These are phyloP conservation scores for Stenolophus ochropezus DNA, from an alignment of 2,888 invertebrate genomes.

Conservation along the genomic window DNA sequence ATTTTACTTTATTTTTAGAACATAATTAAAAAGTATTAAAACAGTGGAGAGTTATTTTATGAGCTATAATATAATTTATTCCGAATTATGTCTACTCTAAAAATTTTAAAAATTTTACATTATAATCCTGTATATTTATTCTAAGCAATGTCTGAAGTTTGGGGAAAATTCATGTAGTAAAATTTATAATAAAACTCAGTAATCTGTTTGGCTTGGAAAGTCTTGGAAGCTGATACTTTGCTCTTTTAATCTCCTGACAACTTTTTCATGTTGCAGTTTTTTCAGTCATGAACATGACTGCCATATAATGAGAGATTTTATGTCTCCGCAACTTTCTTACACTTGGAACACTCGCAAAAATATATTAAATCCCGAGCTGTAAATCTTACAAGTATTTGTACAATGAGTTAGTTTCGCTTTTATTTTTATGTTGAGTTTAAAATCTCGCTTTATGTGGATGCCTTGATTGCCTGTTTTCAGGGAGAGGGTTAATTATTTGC, in stretches of 20 bases:
- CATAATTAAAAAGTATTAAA: background rate
- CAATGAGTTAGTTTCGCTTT: constrained; percentile 32
- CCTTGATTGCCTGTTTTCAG: background rate
- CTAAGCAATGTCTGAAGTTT: constrained; percentile 12
- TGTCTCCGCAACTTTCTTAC: constrained; percentile 36
- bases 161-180: constrained; percentile 33
- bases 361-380: constrained; percentile 32
- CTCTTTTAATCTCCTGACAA: constrained; percentile 51
- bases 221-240: constrained; percentile 40
- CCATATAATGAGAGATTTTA: constrained; percentile 52
- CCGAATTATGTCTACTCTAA: background rate
- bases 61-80: background rate
- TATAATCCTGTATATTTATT: constrained; percentile 39
- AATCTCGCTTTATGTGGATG: background rate
- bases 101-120: background rate
- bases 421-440: constrained; percentile 18
- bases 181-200: constrained; percentile 55
- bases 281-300: constrained; percentile 48
- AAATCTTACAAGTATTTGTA: constrained; percentile 32
- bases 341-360: constrained; percentile 14
- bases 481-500: background rate
- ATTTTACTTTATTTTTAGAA: background rate
- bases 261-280: constrained; percentile 54
- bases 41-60: background rate
- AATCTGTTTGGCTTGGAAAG: constrained; percentile 46